Conservation (phyloP, 2,797 vertebrate species). For the Darevskia mixta region DNA sequence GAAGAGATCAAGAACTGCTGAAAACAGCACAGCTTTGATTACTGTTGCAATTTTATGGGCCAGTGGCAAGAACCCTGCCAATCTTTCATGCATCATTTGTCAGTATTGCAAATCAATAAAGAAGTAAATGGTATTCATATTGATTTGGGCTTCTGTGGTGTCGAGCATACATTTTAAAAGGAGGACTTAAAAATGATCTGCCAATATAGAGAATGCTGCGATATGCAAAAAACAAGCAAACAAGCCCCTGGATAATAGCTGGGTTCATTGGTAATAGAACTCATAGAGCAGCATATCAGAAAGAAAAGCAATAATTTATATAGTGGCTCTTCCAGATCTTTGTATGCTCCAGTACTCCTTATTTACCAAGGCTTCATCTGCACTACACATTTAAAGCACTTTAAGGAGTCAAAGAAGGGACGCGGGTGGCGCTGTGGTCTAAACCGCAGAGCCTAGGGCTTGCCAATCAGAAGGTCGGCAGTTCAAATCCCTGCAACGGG, state of each 20-base stretch:
- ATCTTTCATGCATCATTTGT: constrained; percentile 47
- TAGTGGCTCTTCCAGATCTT: neutral
- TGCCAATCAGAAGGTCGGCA: too few relatives aligned
- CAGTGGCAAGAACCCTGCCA: constrained; percentile 33
- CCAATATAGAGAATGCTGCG: neutral
- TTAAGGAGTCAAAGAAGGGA: too few relatives aligned
- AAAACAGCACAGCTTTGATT: neutral
- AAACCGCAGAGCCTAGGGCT: too few relatives aligned
- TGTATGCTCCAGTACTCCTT: neutral
- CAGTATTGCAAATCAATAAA: constrained; percentile 52
- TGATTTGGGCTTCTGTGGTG: constrained; percentile 10
- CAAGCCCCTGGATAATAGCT: neutral
- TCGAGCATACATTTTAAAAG: constrained; percentile 10
- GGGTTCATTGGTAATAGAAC: neutral
- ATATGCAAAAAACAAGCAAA: neutral
- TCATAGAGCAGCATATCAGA: neutral
- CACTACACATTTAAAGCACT: too few relatives aligned
- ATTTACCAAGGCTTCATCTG: neutral
- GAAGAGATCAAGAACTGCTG: neutral
- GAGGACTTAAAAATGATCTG: neutral
- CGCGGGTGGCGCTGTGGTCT: too few relatives aligned
- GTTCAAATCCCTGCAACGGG: too few relatives aligned
- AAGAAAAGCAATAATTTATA: neutral
- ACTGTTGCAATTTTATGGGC: constrained; percentile 53
- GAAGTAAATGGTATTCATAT: constrained; percentile 12